Base-by-base conservation (phyloP, 2,113 vertebrate species). In the Xiphophorus hellerii region DNA sequence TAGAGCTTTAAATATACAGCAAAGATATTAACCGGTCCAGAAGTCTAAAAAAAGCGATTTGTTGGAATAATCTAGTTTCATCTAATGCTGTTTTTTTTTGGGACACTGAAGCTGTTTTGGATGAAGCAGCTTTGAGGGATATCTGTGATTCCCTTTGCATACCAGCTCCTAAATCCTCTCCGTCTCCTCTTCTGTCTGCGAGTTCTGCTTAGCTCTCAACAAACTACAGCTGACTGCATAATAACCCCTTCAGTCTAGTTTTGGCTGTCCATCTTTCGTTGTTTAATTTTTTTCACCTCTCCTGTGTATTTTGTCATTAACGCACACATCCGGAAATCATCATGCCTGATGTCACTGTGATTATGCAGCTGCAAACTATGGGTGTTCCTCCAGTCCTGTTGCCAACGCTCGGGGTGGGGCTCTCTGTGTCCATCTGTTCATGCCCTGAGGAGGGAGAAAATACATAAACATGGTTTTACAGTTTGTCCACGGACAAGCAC, bases 301-400 rank as follows among this genome's bases (percentile, higher is more conserved):
- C 5, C 61, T 42, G 17, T 5, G 14, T 42, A 66, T 42, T 44
- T 51, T 20, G 35, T 27, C 33, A 54, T 31, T 20, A 29, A 67
- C 35, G 27, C 62, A 72, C 60, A 67, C 69, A 73, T 35, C 65
- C 68, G 84, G 63, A 86, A 69, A 81, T 85, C 84, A 81, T 84
- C 65, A 29, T 67, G 67, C 28, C 73, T 88, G 42, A 86, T 88
- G 85, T 91, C 84, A 80, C 51, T 77, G 74, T 81, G 82, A 89
- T 81, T 74, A 83, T 82, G 75, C 88, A 87, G 88, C 89, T 84
- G 84, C 61, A 89, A 77, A 81, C 73, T 77, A 83, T 84, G 82
- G 87, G 78, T 87, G 87, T 84, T 89, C 37, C 77, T 80, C 39
- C 58, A 44, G 42, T 67, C 84, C 44, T 68, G 71, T 61, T 78